Evolutionary conservation across 2,113 vertebrate species (phyloP).

Genomic region (Zosterops pallidus): DNA sequence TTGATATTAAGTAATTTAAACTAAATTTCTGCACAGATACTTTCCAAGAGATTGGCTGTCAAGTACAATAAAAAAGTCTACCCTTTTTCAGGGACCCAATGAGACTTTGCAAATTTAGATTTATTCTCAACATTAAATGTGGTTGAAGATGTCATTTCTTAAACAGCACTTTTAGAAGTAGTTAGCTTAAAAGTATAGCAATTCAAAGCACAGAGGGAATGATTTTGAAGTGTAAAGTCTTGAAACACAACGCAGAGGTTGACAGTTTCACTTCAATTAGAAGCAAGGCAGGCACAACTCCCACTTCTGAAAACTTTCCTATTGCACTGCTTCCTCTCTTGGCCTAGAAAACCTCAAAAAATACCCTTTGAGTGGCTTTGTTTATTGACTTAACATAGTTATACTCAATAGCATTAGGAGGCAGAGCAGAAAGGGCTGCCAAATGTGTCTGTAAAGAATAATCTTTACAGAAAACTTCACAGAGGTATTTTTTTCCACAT

Average conservation of each 20-base stretch:
- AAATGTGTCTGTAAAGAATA: conserved; percentile 29
- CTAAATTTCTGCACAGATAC: conserved; percentile 69
- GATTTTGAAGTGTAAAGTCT: conserved; percentile 76
- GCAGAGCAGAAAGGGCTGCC: conserved; percentile 9
- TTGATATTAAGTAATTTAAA: conserved; percentile 72
- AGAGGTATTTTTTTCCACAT: conserved; percentile 10
- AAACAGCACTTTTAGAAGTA: conserved; percentile 76
- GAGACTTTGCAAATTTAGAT: conserved; percentile 71
- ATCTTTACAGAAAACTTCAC: conserved; percentile 18
- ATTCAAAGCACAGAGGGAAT: conserved; percentile 70
- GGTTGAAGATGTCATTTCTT: conserved; percentile 77
- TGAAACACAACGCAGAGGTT: conserved; percentile 63
- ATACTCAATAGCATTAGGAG: conserved; percentile 1
- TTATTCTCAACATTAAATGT: conserved; percentile 65
- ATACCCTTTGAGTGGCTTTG: not conserved
- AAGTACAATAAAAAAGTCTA: conserved; percentile 39
- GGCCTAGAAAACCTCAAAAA: conserved; percentile 42
- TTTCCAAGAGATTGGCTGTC: conserved; percentile 73
- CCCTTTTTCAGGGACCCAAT: conserved; percentile 57
- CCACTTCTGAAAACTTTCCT: conserved; percentile 64
- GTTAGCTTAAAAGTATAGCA: conserved; percentile 76
- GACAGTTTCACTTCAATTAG: conserved; percentile 73
- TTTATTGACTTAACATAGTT: conserved; percentile 29
- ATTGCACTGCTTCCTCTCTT: conserved; percentile 30
- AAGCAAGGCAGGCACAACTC: conserved; percentile 55